phyloP scores from a whole-genome alignment of 2,113 vertebrate species.

The Terrapene triunguis region DNA sequence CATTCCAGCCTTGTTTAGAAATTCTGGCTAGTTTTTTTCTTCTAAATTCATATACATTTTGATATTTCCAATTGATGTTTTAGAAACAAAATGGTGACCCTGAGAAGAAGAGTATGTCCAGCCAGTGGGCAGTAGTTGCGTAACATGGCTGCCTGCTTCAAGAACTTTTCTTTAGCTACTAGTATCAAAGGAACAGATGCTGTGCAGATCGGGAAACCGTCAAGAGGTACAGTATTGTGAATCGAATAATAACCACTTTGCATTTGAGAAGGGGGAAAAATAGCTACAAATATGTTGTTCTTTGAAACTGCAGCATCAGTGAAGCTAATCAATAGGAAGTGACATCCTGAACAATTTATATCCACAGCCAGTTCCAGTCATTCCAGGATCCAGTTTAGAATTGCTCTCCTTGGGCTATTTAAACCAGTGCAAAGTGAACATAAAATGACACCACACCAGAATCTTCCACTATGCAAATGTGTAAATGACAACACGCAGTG shows the following conservation, averaged over 20 bases:
- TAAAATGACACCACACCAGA: accelerated
- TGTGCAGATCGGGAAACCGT: accelerated
- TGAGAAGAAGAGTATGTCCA: accelerated
- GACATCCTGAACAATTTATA: accelerated
- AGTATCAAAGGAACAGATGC: neutral
- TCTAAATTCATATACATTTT: neutral
- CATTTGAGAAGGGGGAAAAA: neutral
- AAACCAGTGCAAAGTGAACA: neutral
- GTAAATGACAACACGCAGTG: neutral
- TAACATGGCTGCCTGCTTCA: neutral
- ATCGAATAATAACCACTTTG: accelerated
- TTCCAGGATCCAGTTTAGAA: neutral
- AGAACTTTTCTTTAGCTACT: accelerated
- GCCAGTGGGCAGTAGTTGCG: neutral
- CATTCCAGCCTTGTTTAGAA: neutral
- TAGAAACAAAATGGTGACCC: neutral
- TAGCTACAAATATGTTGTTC: accelerated
- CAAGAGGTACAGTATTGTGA: accelerated
- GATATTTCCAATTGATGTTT: accelerated
- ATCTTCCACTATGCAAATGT: neutral
- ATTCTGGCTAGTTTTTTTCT: neutral
- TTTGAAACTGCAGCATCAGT: neutral
- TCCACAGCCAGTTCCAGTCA: neutral
- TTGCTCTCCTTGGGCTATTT: neutral
- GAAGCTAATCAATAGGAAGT: neutral